phyloP scores from a whole-genome alignment of 2,797 vertebrate species.

The Hippoglossus hippoglossus region DNA sequence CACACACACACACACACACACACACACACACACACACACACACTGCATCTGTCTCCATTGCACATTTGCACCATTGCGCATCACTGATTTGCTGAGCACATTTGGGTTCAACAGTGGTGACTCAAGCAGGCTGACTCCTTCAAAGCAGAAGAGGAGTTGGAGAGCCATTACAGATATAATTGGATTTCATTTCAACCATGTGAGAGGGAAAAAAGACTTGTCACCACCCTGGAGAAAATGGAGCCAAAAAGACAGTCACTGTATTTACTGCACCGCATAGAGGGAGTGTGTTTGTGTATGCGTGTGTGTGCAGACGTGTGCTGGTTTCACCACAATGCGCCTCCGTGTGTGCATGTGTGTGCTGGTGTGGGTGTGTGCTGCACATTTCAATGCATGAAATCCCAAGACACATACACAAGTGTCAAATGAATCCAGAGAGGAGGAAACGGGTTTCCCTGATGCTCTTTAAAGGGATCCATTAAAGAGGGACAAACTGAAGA shows the following conservation, averaged over 20 bases:
- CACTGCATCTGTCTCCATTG: conserved; percentile 51
- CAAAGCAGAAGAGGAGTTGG: conserved; percentile 75
- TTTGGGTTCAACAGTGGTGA: conserved; percentile 70
- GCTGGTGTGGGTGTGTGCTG: conserved; percentile 39
- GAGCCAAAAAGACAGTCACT: conserved; percentile 69
- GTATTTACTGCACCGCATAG: conserved; percentile 62
- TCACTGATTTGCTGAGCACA: conserved; percentile 67
- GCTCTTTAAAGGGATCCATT: conserved; percentile 48
- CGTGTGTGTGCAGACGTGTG: conserved; percentile 21
- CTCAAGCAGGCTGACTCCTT: conserved; percentile 74
- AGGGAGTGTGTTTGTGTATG: conserved; percentile 39
- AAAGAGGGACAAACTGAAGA: conserved; percentile 43
- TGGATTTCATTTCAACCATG: conserved; percentile 83
- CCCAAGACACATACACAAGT: conserved; percentile 50
- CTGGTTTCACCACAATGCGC: conserved; percentile 7
- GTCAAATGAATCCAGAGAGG: conserved; percentile 55
- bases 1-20: conserved; percentile 12
- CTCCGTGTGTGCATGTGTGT: conserved; percentile 9
- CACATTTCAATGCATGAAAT: conserved; percentile 49
- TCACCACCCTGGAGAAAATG: conserved; percentile 71
- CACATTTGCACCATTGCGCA: conserved; percentile 60
- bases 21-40: conserved; percentile 6
- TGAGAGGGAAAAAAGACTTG: conserved; percentile 68
- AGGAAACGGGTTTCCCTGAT: conserved; percentile 47
- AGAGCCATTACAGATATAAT: conserved; percentile 79